phyloP scores from a whole-genome alignment of 2,113 vertebrate genomes.

The Agelaius phoeniceus region DNA sequence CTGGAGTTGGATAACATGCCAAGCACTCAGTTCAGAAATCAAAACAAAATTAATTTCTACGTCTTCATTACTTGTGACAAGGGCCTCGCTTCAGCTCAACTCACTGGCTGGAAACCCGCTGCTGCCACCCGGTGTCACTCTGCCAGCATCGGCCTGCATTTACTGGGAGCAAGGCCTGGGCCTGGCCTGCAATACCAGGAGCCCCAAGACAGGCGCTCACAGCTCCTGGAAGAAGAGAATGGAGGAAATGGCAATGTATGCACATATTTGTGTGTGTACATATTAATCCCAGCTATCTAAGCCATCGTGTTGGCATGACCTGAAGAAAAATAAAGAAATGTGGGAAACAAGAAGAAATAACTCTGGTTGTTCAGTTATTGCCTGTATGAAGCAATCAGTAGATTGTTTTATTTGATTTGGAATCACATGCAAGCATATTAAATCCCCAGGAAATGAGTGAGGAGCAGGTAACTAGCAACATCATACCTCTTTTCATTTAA shows the following conservation, averaged over 20 bases:
- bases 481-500: neutral
- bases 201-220: neutral
- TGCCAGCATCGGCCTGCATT: neutral
- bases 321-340: neutral
- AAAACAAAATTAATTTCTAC: slow-evolving; percentile 18
- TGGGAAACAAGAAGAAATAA: neutral
- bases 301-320: neutral
- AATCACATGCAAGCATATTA: neutral
- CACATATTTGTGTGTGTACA: neutral
- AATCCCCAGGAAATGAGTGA: neutral
- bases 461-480: neutral
- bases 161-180: neutral
- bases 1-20: neutral
- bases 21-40: neutral
- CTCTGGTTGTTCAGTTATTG: neutral
- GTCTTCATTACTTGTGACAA: slow-evolving; percentile 25
- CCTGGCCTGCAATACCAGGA: fast-evolving
- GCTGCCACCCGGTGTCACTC: slow-evolving; percentile 76
- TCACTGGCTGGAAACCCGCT: slow-evolving; percentile 73
- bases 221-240: neutral
- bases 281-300: neutral
- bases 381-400: neutral
- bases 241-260: neutral
- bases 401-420: neutral
- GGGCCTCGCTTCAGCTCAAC: neutral